Percentiles rank a stretch among this genome's conserved stretches.
These are phyloP conservation scores for Struthio camelus DNA, from an alignment of 2,113 vertebrate species.

Conservation along the genomic window DNA sequence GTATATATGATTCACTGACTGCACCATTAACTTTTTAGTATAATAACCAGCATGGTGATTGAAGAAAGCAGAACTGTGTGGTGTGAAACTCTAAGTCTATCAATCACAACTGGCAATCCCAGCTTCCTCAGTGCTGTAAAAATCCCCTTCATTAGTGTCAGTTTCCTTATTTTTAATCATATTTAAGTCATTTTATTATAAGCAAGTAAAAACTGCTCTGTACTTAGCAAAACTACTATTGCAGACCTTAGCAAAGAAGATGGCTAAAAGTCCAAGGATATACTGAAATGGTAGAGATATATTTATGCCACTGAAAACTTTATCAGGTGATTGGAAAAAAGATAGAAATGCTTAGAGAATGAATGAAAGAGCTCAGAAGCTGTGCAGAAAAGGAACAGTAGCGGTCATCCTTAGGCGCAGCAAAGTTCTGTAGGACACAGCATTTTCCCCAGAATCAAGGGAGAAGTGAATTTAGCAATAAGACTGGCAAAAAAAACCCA, in stretches of 20 bases:
- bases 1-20: constrained; percentile 5
- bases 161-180: constrained; percentile 35
- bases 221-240: neutral
- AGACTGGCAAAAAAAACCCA: neutral
- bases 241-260: neutral
- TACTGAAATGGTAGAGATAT: neutral
- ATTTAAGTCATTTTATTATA: neutral
- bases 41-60: constrained; percentile 41
- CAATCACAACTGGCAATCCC: constrained; percentile 41
- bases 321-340: neutral
- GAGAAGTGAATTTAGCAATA: neutral
- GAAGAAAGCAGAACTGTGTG: constrained; percentile 52
- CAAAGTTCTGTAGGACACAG: neutral
- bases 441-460: neutral
- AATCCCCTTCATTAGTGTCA: neutral
- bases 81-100: neutral
- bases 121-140: constrained; percentile 11
- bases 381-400: neutral
- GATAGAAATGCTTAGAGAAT: neutral
- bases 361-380: neutral
- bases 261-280: neutral
- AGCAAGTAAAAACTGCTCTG: constrained; percentile 3
- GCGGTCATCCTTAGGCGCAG: neutral
- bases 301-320: neutral
- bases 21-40: constrained; percentile 58